A percentile compares a stretch with the other conserved stretches of the same genome.
Conservation (phyloP, 1,140 invertebrate genomes). For the Hylyphantes graminicola region DNA sequence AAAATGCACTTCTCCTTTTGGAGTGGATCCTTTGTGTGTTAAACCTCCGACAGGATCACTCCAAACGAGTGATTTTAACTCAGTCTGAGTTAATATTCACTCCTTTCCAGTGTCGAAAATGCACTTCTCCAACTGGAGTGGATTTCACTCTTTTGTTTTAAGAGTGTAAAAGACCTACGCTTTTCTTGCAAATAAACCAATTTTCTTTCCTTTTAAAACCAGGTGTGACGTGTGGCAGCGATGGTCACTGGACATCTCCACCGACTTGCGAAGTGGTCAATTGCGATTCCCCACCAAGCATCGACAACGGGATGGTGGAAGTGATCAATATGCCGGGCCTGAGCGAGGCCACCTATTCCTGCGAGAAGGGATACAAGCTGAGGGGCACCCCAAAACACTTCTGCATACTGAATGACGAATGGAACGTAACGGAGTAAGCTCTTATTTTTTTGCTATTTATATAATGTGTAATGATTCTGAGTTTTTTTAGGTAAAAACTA, state of each 20-base stretch:
- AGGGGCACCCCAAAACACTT: conserved; percentile 46
- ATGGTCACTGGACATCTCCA: conserved; percentile 64
- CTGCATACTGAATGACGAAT: conserved; percentile 36
- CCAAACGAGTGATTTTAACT: no score
- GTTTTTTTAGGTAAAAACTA: conserved; percentile 7
- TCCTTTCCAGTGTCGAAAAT: no score
- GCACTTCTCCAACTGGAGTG: no score
- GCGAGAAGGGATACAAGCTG: conserved; percentile 60
- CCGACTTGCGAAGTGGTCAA: conserved; percentile 64
- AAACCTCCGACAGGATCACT: no score
- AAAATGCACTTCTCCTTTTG: no score
- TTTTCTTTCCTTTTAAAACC: no score
- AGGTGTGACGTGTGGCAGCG: conserved; percentile 76
- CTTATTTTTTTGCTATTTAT: neutral
- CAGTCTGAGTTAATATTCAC: no score
- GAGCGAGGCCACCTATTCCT: conserved; percentile 58
- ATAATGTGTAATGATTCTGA: no score
- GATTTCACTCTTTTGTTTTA: no score
- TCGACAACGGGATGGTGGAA: conserved; percentile 45
- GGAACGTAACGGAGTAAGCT: conserved; percentile 45
- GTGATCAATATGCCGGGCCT: conserved; percentile 40
- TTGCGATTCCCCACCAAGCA: conserved; percentile 58
- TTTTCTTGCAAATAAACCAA: no score
- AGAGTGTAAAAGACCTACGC: no score
- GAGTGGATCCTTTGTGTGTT: no score